Percentiles rank a stretch among this genome's conserved stretches.
Conservation (phyloP, 2,113 vertebrate species). For the Piliocolobus tephrosceles region DNA sequence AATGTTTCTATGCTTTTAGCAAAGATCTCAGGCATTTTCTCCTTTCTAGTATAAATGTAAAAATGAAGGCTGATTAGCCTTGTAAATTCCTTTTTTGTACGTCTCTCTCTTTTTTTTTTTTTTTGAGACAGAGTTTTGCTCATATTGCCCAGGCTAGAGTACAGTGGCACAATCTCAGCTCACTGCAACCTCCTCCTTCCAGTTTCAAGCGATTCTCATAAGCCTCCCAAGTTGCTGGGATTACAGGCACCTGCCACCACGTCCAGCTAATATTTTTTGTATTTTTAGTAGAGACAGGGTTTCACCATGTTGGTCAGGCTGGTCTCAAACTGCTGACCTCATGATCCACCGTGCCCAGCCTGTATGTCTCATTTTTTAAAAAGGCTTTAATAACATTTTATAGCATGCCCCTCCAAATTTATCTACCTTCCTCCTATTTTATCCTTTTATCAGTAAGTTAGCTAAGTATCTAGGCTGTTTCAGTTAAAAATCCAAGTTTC, state of each 20-base stretch:
- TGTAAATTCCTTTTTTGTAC: not conserved
- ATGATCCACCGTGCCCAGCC: no score
- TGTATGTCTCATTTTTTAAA: not conserved
- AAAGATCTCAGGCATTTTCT: not conserved
- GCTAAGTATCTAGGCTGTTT: not conserved
- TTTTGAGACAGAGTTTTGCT: no score
- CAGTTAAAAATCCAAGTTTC: slow-evolving; percentile 41
- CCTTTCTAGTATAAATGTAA: not conserved
- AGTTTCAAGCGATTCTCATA: no score
- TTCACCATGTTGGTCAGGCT: no score
- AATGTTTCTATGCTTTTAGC: not conserved
- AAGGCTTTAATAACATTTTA: not conserved
- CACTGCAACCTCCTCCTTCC: no score
- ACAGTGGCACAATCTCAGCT: no score
- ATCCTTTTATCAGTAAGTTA: not conserved
- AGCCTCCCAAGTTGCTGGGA: no score
- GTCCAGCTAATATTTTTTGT: no score
- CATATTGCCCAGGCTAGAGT: no score
- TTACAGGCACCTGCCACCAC: no score
- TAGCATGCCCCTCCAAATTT: not conserved
- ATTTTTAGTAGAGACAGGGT: no score
- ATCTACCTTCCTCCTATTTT: not conserved
- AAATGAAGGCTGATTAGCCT: not conserved
- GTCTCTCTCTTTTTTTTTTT: not conserved
- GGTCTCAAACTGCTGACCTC: no score